phyloP scores from a whole-genome alignment of 2,888 invertebrate genomes.

The Mythimna ferrago region DNA sequence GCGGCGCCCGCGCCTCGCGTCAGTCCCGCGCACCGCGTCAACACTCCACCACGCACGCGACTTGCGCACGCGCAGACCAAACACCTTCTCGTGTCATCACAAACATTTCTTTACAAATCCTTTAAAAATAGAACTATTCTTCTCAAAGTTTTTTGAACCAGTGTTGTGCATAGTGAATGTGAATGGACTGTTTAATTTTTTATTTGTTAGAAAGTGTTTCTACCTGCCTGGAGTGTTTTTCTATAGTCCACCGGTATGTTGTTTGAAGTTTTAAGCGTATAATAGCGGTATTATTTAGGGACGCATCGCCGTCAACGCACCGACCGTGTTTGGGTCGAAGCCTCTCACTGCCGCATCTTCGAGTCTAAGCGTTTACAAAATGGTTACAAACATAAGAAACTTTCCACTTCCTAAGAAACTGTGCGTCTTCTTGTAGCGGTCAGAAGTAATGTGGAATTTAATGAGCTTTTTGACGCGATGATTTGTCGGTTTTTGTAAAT shows the following conservation, averaged over 20 bases:
- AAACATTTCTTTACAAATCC: constrained; percentile 30
- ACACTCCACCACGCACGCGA: constrained; percentile 65
- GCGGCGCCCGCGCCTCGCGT: constrained; percentile 65
- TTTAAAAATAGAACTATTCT: constrained; percentile 14
- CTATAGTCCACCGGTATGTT: constrained; percentile 80
- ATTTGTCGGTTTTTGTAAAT: constrained; percentile 11
- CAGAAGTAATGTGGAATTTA: constrained; percentile 23
- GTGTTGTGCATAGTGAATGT: constrained; percentile 68
- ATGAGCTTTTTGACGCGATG: constrained; percentile 41
- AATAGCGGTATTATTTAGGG: constrained; percentile 80
- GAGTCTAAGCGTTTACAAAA: constrained; percentile 46
- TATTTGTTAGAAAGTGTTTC: constrained; percentile 77
- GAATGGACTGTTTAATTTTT: constrained; percentile 56
- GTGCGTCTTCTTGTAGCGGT: constrained; percentile 28
- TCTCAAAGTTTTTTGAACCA: constrained; percentile 41
- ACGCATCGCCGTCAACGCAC: constrained; percentile 65
- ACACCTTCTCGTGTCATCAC: constrained; percentile 63
- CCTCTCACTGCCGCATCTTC: constrained; percentile 53
- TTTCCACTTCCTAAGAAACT: constrained; percentile 59
- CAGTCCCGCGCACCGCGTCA: constrained; percentile 79
- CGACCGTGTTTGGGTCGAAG: constrained; percentile 40
- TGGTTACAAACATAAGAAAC: constrained; percentile 53
- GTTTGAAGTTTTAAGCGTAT: constrained; percentile 71
- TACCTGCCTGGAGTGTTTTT: constrained; percentile 80
- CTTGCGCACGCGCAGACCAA: constrained; percentile 43